These are phyloP conservation scores for Lepidostoma basale DNA, from an alignment of 1,140 invertebrate genomes.

Conservation along the genomic window DNA sequence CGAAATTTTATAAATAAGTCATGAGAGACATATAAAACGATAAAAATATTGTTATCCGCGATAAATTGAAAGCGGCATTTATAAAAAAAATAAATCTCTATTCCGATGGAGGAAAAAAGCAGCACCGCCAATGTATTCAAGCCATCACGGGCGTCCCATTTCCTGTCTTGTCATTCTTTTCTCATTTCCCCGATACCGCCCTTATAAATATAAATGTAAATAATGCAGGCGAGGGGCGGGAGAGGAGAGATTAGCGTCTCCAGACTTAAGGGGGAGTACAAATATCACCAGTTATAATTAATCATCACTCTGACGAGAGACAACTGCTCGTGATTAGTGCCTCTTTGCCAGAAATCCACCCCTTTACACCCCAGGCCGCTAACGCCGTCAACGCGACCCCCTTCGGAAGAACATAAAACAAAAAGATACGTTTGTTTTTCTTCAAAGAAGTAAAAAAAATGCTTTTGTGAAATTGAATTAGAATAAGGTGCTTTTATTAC, in stretches of 20 bases:
- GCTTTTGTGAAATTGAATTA: no score
- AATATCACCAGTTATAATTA: conserved; percentile 41
- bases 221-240: not conserved
- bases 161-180: conserved; percentile 21
- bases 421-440: no score
- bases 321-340: conserved; percentile 41
- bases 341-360: not conserved
- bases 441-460: no score
- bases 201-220: conserved; percentile 26
- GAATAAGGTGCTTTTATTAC: no score
- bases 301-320: conserved; percentile 38
- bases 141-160: conserved; percentile 9
- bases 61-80: conserved; percentile 2
- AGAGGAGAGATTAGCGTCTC: not conserved
- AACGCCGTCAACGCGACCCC: not conserved
- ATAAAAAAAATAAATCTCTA: conserved; percentile 1
- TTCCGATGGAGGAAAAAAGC: conserved; percentile 7
- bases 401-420: no score
- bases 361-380: not conserved
- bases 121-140: conserved; percentile 11
- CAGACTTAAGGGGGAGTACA: conserved; percentile 6
- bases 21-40: no score
- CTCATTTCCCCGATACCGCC: conserved; percentile 10
- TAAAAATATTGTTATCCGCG: no score
- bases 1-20: no score